Base-by-base conservation (phyloP, 2,797 vertebrate genomes). In the Vespertilio murinus region DNA sequence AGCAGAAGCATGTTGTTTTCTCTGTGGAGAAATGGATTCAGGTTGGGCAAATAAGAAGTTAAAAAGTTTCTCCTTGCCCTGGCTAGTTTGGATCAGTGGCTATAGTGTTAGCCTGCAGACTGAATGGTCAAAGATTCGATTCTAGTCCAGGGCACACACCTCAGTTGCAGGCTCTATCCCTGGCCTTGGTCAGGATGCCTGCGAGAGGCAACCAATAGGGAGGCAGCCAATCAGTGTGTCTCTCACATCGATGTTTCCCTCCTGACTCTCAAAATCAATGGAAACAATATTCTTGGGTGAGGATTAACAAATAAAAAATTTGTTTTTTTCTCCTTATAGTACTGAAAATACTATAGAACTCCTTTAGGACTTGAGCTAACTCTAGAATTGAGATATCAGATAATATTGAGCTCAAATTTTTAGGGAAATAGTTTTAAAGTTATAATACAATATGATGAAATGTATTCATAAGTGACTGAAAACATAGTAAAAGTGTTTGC, bases 301-400 rank as follows among this genome's bases (percentile, higher is more conserved):
- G 59, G 59, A 61, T 61, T 61, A 61, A 61, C 59, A 59, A 59
- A 59, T 23, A 59, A 30, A 61, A 61, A 30, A 61, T 3, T 14
- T 2, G 54, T 61, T 30, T 30, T n/a, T 33, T 35, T 69, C 85
- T 64, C 35, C 4, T 59, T 54, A 3, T 42, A 35, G 47, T 38
- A 49, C 69, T 79, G 74, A 80, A 67, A 85, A 90, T 69, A 42
- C 38, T 88, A 45, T 11, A 94, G 64, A 54, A 35, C 17, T 71
- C 79, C n/a, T 52, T 80, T 69, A 75, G 75, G 33, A 86, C 40
- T 70, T 75, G 67, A 38, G 38, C 20, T 56, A 78, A 82, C 40
- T 81, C 42, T 93, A 64, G 70, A 64, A 93, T 81, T 82, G 67
- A 86, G 74, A 49, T 87, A 25, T 77, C 81, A 75, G 47, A 56